Conservation (phyloP, 2,888 invertebrate genomes). For the Sphinx pinastri region DNA sequence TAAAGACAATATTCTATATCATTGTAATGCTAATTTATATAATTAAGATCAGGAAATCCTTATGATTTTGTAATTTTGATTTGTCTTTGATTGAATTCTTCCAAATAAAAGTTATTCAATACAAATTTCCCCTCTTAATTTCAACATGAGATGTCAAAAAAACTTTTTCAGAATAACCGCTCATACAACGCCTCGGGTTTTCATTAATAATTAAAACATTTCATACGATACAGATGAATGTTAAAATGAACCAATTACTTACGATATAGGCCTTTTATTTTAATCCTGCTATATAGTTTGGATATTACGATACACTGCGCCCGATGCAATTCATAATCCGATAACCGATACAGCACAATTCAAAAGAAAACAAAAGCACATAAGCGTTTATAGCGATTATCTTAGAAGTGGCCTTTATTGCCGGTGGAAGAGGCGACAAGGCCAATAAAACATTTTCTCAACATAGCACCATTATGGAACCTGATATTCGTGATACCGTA, state of each 20-base stretch:
- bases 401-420: slow-evolving; percentile 52
- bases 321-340: slow-evolving; percentile 36
- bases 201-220: slow-evolving; percentile 5
- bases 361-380: slow-evolving; percentile 53
- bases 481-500: slow-evolving; percentile 58
- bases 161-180: neutral
- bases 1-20: too few species aligned
- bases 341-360: slow-evolving; percentile 43
- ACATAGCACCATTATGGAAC: slow-evolving; percentile 57
- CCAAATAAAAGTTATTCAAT: neutral
- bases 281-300: neutral
- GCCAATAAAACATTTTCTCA: slow-evolving; percentile 61
- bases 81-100: too few species aligned
- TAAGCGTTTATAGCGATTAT: slow-evolving; percentile 54
- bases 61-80: too few species aligned
- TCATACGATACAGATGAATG: neutral
- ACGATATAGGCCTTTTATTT: neutral
- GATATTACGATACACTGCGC: neutral
- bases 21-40: too few species aligned
- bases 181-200: neutral
- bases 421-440: slow-evolving; percentile 51
- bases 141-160: neutral
- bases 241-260: slow-evolving; percentile 1
- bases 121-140: too few species aligned
- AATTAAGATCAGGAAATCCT: too few species aligned